Base-by-base conservation (phyloP, 1,140 invertebrate species). In the Druon quercuslanigerum region DNA sequence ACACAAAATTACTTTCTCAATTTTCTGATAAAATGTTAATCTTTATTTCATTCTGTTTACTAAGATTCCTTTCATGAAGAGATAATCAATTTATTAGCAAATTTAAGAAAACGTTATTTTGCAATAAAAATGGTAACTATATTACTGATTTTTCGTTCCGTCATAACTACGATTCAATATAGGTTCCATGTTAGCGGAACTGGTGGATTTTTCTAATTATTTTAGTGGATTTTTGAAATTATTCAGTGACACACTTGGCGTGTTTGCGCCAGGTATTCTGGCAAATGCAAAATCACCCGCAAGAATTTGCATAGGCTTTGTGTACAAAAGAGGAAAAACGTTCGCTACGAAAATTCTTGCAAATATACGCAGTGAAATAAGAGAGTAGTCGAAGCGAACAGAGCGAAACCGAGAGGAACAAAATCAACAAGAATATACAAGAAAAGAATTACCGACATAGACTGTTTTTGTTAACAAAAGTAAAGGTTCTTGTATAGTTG, bases 251-350 rank as follows among this genome's bases (percentile, higher is more conserved):
- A 66, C 12, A n/a, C 4, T 66, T 40, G 57, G 20, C 1, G 57
- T 16, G 57, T 66, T 40, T 25, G 57, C 57, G 33, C 25, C 13
- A 66, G 25, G 3, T 66, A 66, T 66, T 66, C 57, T 13, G 5
- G 56, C 11, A 60, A n/a, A 40, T 16, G 57, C n/a, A 40, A 20
- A 66, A 66, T 13, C 57, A 16, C 9, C 13, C 0, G 14, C 25
- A 40, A 40, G 33, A 66, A 66, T 66, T 66, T 66, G 57, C 57
- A 66, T 66, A 66, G 57, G 40, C 57, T 66, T 66, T 66, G 40
- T 66, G 57, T 40, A 66, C 33, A 66, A 66, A 66, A 66, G 57
- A 66, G 33, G 13, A 66, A 66, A 66, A 66, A 66, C 25, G 11
- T 66, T 66, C 25, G 16, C 25, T 66, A 66, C 57, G 57, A 16